Evolutionary conservation across 2,797 vertebrate genomes (phyloP).

Genomic region (Coranthus polyacanthus): DNA sequence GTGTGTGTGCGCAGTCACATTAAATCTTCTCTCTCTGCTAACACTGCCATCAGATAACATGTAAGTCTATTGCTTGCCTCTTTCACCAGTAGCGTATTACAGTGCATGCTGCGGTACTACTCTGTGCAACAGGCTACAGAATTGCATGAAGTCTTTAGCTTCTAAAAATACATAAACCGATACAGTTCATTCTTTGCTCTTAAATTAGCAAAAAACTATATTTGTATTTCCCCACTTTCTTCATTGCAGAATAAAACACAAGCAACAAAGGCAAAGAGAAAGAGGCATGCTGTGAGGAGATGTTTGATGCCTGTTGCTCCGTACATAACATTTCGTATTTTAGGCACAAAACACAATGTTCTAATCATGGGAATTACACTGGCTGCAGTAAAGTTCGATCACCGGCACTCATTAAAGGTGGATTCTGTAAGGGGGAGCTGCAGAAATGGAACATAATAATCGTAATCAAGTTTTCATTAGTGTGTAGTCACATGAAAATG

Average conservation of each 20-base stretch:
- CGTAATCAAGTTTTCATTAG: no score
- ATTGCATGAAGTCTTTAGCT: constrained; percentile 31
- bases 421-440: no score
- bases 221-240: no score
- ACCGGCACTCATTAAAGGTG: no score
- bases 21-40: no score
- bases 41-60: no score
- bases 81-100: constrained; percentile 45
- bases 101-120: constrained; percentile 13
- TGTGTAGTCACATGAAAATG: no score
- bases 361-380: constrained; percentile 34
- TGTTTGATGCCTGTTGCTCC: background rate
- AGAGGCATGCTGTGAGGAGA: background rate
- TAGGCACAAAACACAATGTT: constrained; percentile 20
- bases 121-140: constrained; percentile 19
- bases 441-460: no score
- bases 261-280: background rate
- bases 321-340: constrained; percentile 39
- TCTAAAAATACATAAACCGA: background rate
- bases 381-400: constrained; percentile 43
- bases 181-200: no score
- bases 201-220: no score
- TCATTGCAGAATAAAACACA: background rate
- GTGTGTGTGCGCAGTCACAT: constrained; percentile 26
- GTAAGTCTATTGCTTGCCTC: constrained; percentile 45